Evolutionary conservation across 2,797 vertebrate species (phyloP).

Genomic region (Premnoplex brunnescens): DNA sequence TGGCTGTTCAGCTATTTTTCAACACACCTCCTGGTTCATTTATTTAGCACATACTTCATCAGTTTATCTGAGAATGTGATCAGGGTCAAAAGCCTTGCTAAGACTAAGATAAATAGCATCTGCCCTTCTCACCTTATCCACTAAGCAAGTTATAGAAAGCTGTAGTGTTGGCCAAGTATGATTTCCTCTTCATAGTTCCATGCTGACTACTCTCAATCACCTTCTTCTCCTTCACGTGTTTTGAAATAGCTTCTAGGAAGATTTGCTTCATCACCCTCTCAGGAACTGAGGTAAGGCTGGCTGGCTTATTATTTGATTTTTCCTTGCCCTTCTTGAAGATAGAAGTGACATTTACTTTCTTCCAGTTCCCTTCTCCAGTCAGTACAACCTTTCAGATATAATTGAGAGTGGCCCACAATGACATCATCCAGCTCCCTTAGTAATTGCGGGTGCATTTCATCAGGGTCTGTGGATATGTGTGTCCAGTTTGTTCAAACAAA

Average conservation of each 20-base stretch:
- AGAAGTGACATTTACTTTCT: neutral
- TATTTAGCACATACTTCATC: neutral
- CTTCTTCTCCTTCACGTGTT: neutral
- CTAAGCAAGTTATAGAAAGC: neutral
- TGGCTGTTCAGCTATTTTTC: neutral
- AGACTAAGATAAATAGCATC: neutral
- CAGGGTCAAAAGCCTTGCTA: neutral
- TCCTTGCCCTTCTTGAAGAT: neutral
- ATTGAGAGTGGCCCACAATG: neutral
- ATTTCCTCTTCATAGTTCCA: neutral
- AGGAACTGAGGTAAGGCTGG: neutral
- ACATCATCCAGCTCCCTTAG: neutral
- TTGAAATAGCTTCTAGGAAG: neutral
- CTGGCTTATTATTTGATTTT: neutral
- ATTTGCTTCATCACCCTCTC: neutral
- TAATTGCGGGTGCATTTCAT: no score
- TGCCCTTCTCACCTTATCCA: neutral
- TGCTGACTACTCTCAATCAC: neutral
- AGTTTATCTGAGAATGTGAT: neutral
- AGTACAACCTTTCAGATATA: neutral
- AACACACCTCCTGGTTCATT: neutral
- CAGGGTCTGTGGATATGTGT: neutral
- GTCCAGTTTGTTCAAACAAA: neutral
- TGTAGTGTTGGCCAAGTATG: neutral
- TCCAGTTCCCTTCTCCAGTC: neutral